Conservation (phyloP, 2,113 vertebrate genomes). For the Onychostoma macrolepis region DNA sequence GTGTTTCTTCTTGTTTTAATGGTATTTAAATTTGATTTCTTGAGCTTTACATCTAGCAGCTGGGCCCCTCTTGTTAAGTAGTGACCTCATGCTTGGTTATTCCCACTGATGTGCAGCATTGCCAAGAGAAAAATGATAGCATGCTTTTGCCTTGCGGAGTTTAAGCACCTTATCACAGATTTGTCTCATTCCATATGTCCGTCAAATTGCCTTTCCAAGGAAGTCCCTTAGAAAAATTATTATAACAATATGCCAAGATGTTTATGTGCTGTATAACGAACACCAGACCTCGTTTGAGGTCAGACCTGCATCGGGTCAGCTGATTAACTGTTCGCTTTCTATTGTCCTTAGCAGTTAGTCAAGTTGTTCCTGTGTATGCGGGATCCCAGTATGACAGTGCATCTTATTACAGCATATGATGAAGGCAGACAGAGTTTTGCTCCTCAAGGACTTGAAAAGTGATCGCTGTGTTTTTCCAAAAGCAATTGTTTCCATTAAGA, state of each 20-base stretch:
- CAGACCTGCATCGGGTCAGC: not conserved
- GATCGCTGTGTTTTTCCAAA: not conserved
- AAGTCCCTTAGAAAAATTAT: not conserved
- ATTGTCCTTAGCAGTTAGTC: not conserved
- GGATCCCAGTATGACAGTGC: not conserved
- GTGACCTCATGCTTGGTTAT: conserved; percentile 65
- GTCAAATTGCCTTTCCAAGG: conserved; percentile 2
- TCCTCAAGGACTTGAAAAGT: not conserved
- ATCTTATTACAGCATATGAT: not conserved
- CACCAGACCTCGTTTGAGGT: conserved; percentile 25
- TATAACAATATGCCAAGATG: conserved; percentile 1
- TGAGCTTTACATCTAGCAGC: conserved; percentile 2
- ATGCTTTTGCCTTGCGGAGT: conserved; percentile 39
- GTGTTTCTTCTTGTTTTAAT: not conserved
- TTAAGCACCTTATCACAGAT: conserved; percentile 43
- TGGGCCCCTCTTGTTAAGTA: conserved; percentile 45
- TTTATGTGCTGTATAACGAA: conserved; percentile 6
- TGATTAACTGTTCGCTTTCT: not conserved
- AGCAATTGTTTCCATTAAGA: not conserved
- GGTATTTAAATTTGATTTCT: conserved; percentile 8
- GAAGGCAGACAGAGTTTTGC: not conserved
- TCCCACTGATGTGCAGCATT: conserved; percentile 49
- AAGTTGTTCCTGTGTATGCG: not conserved
- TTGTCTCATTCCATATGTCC: conserved; percentile 25
- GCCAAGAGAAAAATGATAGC: conserved; percentile 58